These are phyloP conservation scores for Zeugodacus cucurbitae DNA, from an alignment of 1,140 invertebrate genomes.

Conservation along the genomic window DNA sequence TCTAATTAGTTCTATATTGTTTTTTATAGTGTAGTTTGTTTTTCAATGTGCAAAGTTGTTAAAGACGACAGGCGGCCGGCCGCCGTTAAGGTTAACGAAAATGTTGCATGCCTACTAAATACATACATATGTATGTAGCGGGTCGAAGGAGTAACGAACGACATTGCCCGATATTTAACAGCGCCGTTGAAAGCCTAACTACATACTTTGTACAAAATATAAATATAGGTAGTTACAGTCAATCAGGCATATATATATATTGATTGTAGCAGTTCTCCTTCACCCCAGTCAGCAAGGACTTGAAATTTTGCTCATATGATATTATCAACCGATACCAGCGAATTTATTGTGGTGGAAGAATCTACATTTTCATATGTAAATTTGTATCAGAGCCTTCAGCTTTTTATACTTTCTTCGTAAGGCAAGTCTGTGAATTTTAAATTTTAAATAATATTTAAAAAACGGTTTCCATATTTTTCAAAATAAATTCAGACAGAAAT, in stretches of 20 bases:
- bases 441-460: too few relatives aligned
- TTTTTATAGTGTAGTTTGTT: neutral
- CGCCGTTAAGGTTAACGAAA: neutral
- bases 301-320: neutral
- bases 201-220: neutral
- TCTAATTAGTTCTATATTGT: slow-evolving; percentile 17
- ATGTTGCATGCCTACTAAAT: slow-evolving; percentile 1
- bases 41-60: neutral
- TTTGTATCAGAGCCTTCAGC: neutral
- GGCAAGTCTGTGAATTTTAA: too few relatives aligned
- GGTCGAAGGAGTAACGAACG: slow-evolving; percentile 40
- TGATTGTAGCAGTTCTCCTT: neutral
- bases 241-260: neutral
- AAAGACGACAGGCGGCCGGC: neutral
- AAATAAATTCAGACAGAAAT: too few relatives aligned
- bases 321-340: neutral
- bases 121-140: too few relatives aligned
- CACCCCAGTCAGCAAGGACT: neutral
- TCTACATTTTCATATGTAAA: neutral
- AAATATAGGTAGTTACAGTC: neutral
- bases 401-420: too few relatives aligned
- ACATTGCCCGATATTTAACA: slow-evolving; percentile 44
- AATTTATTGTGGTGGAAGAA: neutral
- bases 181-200: neutral
- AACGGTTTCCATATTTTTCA: too few relatives aligned